phyloP scores from a whole-genome alignment of 92 coral and sea anemone species.

The Bergia sp. region DNA sequence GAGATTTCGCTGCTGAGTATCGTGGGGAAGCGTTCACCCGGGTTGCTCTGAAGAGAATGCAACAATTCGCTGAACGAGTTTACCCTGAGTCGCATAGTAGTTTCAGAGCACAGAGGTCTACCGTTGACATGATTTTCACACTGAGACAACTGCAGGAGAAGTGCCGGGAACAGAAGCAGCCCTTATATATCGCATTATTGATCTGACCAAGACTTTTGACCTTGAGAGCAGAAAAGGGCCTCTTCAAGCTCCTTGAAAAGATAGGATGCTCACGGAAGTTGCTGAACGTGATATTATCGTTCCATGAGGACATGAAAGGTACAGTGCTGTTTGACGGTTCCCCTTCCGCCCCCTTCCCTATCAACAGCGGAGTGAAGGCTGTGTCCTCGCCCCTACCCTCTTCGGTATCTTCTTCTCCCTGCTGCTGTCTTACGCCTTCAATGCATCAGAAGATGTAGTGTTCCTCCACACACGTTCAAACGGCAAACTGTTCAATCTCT shows the following conservation, averaged over 20 bases:
- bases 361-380: constrained; percentile 44
- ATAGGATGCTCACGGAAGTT: constrained; percentile 9
- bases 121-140: no score
- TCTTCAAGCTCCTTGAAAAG: background rate
- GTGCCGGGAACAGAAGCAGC: no score
- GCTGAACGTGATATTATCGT: background rate
- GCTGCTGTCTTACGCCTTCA: constrained; percentile 32
- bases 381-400: constrained; percentile 41
- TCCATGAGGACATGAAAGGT: constrained; percentile 21
- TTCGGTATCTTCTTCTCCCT: constrained; percentile 40
- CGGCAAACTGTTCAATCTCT: constrained; percentile 19
- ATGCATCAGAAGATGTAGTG: background rate
- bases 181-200: background rate
- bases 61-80: background rate
- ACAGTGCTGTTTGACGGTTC: constrained; percentile 2
- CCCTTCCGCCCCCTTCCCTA: background rate
- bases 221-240: background rate
- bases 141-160: no score
- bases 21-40: background rate
- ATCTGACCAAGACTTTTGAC: constrained; percentile 24
- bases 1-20: background rate
- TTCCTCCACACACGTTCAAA: constrained; percentile 23
- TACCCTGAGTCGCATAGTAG: background rate
- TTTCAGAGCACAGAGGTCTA: no score
- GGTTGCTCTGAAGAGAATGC: background rate